Percentiles rank a stretch among this genome's conserved stretches.
Evolutionary conservation across 2,888 invertebrate species (phyloP).

Genomic region (Perizoma affinitatum): DNA sequence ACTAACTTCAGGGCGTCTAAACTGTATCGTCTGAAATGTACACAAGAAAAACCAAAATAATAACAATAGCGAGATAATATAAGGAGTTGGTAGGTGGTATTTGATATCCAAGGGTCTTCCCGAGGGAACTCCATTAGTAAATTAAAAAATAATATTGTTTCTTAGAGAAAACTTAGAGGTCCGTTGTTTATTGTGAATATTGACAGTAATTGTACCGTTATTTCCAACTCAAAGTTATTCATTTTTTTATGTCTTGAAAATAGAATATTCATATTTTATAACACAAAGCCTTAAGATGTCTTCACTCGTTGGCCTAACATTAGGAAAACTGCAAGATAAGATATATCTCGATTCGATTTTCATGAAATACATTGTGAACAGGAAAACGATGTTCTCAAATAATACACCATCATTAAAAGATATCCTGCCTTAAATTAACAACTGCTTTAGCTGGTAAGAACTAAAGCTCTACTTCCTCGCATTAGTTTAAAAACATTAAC

Average conservation of each 20-base stretch:
- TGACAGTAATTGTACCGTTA: slow-evolving; percentile 36
- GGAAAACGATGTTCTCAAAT: neutral
- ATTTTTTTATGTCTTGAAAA: too few species aligned
- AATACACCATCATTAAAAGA: slow-evolving; percentile 3
- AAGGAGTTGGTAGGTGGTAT: slow-evolving; percentile 21
- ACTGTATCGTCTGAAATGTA: too few species aligned
- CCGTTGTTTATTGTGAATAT: slow-evolving; percentile 26
- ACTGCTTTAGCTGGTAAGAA: slow-evolving; percentile 19
- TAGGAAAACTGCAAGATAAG: too few species aligned
- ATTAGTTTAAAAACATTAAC: slow-evolving; percentile 69
- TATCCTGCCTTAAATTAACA: slow-evolving; percentile 24
- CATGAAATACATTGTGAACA: neutral
- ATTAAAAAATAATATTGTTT: slow-evolving; percentile 55
- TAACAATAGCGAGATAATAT: slow-evolving; percentile 26
- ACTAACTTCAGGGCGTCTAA: too few species aligned
- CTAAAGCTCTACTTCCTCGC: slow-evolving; percentile 39
- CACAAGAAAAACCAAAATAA: slow-evolving; percentile 15
- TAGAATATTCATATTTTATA: too few species aligned
- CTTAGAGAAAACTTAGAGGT: slow-evolving; percentile 9
- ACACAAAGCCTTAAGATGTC: too few species aligned
- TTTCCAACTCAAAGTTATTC: too few species aligned
- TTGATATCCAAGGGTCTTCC: slow-evolving; percentile 35
- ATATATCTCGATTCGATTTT: too few species aligned
- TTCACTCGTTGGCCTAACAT: too few species aligned
- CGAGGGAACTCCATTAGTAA: slow-evolving; percentile 55